Evolutionary conservation across 2,113 vertebrate genomes (phyloP), one percentile per base, ranked within the genome.

Genomic region (Mus musculus): DNA sequence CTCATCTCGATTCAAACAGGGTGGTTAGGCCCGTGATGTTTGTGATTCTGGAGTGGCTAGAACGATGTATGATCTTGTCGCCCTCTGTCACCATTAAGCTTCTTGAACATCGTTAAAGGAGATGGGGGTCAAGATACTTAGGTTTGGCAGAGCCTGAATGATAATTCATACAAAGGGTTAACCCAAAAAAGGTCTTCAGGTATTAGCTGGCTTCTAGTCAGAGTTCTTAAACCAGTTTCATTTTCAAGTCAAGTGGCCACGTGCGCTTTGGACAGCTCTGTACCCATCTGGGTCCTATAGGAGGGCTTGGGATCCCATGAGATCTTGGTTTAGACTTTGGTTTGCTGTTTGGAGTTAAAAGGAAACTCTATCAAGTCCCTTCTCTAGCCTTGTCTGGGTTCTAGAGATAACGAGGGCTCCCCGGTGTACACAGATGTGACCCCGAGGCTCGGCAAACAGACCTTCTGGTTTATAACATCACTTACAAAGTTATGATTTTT

Each of bases 201-300:
- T 49, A 13, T 42, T 13, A 86, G n/a, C 24, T 63, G 91, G 75
- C 8, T 72, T 92, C 65, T 81, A 52, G 91, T 76, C 95, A 75
- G 17, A 54, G 76, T 95, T 93, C 36, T 92, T 69, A 1, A 59
- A 28, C 65, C 90, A 30, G 46, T 69, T 89, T 80, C 73, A 81
- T 90, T 95, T 96, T 95, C 46, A 84, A 93, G 28, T 76, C 84
- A 94, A 26, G 88, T 24, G 52, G 81, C 11, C 16, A n/a, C 49
- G 86, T 71, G 14, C 6, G 77, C 49, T 77, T 93, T 94, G 61
- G 59, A 39, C n/a, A 78, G 33, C 19, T 84, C 10, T 82, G 61
- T 11, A 0, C 36, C 80, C 82, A 42, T 75, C 87, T 88, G 88
- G 28, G 26, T 61, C 17, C 91, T 96, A 17, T 75, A 78, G 81